Evolutionary conservation across 2,797 vertebrate genomes (phyloP).

Genomic region (Coregonus sp.): DNA sequence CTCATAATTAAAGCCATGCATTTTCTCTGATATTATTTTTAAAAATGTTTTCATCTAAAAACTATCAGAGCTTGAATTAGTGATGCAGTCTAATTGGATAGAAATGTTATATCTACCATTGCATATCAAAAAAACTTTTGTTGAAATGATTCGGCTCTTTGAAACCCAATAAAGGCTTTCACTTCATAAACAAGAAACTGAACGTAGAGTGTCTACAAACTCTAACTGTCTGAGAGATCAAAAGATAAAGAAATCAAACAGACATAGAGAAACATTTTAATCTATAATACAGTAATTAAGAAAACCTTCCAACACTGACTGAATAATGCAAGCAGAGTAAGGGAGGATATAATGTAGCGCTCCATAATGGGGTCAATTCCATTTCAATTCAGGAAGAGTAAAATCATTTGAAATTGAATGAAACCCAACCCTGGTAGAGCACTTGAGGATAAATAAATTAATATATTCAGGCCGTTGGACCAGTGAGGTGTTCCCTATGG

Average conservation of each 20-base stretch:
- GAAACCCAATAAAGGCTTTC: slow-evolving; percentile 54
- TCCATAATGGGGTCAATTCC: neutral
- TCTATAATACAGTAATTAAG: neutral
- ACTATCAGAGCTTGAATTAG: slow-evolving; percentile 29
- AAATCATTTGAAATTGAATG: neutral
- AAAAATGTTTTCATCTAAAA: slow-evolving; percentile 36
- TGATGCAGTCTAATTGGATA: slow-evolving; percentile 45
- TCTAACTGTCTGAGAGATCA: slow-evolving; percentile 54
- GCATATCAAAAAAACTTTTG: slow-evolving; percentile 51
- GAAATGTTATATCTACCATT: slow-evolving; percentile 48
- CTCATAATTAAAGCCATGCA: neutral
- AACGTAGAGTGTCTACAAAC: slow-evolving; percentile 49
- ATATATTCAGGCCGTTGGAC: neutral
- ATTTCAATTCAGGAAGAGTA: neutral
- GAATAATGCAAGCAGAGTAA: neutral
- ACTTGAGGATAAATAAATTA: neutral
- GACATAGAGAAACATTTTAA: slow-evolving; percentile 24
- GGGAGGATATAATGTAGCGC: neutral
- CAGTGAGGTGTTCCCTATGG: neutral
- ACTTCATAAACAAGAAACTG: slow-evolving; percentile 42
- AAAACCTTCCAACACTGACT: neutral
- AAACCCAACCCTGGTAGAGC: neutral
- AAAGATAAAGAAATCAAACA: slow-evolving; percentile 53
- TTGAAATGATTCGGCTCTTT: slow-evolving; percentile 39
- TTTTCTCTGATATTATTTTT: slow-evolving; percentile 19